Percentiles rank a stretch among this genome's conserved stretches.
Conservation (phyloP, 2,113 vertebrate species). For the Heterocephalus glaber region DNA sequence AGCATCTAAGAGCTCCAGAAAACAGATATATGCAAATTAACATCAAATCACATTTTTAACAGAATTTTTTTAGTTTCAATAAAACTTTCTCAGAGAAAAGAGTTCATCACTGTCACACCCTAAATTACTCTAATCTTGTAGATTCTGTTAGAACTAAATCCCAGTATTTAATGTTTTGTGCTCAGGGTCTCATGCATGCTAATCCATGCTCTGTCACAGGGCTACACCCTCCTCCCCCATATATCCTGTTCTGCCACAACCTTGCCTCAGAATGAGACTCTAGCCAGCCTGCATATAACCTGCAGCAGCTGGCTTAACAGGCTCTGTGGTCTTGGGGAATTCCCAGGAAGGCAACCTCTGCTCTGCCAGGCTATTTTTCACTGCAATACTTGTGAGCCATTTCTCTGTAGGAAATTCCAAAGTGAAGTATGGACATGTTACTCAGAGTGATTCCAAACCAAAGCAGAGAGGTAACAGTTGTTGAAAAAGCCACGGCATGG, state of each 20-base stretch:
- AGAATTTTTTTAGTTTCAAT: neutral
- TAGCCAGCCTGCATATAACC: neutral
- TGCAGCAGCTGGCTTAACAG: neutral
- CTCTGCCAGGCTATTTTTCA: neutral
- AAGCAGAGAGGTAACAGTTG: neutral
- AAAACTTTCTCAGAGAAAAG: neutral
- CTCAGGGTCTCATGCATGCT: too few species aligned
- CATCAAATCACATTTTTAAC: neutral
- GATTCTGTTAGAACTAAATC: neutral
- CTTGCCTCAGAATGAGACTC: neutral
- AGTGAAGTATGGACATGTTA: rapidly evolving
- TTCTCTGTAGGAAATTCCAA: neutral
- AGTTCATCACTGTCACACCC: neutral
- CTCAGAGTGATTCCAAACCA: neutral
- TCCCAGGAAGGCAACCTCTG: neutral
- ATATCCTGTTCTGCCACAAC: neutral
- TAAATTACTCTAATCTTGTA: neutral
- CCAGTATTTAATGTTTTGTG: neutral
- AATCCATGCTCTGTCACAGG: too few species aligned
- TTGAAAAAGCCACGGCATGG: neutral
- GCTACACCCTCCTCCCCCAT: neutral
- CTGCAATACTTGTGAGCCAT: neutral
- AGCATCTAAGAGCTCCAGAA: neutral
- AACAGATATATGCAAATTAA: neutral
- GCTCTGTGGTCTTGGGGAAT: neutral